Evolutionary conservation across 2,888 invertebrate species (phyloP), one percentile per base, ranked within the genome.

Genomic region (Hyposoter dolosus): DNA sequence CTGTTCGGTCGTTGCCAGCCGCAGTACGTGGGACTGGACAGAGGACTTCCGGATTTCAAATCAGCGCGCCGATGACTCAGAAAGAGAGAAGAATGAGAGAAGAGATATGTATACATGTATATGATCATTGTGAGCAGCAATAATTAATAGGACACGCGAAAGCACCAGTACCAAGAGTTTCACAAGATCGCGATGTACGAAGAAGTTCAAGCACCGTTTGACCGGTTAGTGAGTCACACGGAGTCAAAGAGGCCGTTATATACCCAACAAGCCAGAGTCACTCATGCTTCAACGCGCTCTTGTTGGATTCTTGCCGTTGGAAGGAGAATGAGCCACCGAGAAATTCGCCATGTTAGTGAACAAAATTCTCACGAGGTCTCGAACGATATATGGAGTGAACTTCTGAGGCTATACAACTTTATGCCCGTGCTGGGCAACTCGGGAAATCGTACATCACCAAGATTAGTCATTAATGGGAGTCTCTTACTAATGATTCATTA

Each of bases 121-220:
- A n/a, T 53, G 65, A 80, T 69, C 69, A 40, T 47, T 50, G 47
- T 76, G 60, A 71, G 80, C 47, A 60, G 60, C 60, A 66, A 79
- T 77, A 85, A 83, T 79, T 80, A 78, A 85, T 82, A 77, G 84
- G 66, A 80, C 68, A 60, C 75, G 75, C 74, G 69, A 45, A 50
- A 43, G 82, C 66, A 50, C 60, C 53, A 69, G 76, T 60, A 60
- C n/a, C 32, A 45, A 72, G 68, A 78, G 77, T 76, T 32, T 74
- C 80, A 66, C 68, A 75, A 71, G 66, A 87, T 80, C 40, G 69
- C 69, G 69, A 47, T 65, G 72, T 71, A 82, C 75, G 78, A 40
- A 60, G 88, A 88, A 88, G 91, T 91, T 92, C 92, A 91, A 91
- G 91, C 91, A 90, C 90, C 91, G 91, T 91, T 92, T 92, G 91